phyloP scores from a whole-genome alignment of 2,113 vertebrate species.

The Otolemur garnettii region DNA sequence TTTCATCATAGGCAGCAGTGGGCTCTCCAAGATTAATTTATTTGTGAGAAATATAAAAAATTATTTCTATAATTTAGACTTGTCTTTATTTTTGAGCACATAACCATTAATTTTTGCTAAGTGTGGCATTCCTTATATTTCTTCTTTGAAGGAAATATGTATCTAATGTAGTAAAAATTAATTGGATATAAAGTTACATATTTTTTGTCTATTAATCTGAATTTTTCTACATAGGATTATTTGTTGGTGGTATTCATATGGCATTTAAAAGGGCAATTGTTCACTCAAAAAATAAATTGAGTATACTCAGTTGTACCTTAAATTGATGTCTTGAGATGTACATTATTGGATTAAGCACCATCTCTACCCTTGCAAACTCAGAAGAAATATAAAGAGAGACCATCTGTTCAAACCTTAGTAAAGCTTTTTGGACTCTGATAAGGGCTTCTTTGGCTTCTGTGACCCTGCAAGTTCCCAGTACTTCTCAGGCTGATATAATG shows the following conservation, averaged over 20 bases:
- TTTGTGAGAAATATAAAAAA: neutral
- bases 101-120: neutral
- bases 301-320: neutral
- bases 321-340: neutral
- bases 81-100: neutral
- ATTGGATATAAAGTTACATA: neutral
- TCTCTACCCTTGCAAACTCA: neutral
- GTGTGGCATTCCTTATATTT: neutral
- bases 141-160: neutral
- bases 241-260: neutral
- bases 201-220: neutral
- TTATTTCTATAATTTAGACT: conserved; percentile 15
- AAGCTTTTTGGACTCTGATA: neutral
- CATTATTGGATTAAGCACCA: neutral
- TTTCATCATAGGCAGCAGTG: neutral
- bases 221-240: conserved; percentile 1
- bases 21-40: neutral
- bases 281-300: neutral
- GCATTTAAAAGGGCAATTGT: neutral
- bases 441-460: neutral
- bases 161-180: conserved; percentile 43
- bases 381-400: neutral
- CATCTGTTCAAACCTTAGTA: neutral
- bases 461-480: neutral
- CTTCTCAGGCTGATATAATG: neutral